phyloP scores from a whole-genome alignment of 2,888 invertebrate species.

The Perithous albicinctus region DNA sequence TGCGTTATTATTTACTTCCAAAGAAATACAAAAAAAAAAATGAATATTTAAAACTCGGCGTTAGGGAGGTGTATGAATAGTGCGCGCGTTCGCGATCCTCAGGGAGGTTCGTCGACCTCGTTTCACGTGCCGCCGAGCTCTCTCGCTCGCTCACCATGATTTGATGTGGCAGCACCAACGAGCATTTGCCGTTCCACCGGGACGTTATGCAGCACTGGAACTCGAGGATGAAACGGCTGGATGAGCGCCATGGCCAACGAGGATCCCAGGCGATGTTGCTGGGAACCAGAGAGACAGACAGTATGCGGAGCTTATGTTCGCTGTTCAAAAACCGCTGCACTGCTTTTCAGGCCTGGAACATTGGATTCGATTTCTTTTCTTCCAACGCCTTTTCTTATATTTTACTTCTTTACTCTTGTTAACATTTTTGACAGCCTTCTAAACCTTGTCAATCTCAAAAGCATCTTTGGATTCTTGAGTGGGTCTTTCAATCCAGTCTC shows the following conservation, averaged over 20 bases:
- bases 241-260: constrained; percentile 23
- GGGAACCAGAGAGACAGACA: constrained; percentile 6
- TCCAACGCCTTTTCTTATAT: neutral
- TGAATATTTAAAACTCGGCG: constrained; percentile 17
- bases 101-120: constrained; percentile 54
- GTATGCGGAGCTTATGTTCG: constrained; percentile 14
- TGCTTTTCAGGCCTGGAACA: constrained; percentile 38
- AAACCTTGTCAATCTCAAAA: neutral
- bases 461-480: too few relatives aligned
- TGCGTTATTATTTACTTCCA: neutral
- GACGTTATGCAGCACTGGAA: constrained; percentile 24
- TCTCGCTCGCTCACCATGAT: constrained; percentile 46
- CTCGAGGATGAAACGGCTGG: constrained; percentile 42
- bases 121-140: constrained; percentile 53
- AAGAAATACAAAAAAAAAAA: constrained; percentile 6
- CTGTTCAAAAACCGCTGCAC: constrained; percentile 40
- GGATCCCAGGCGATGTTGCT: constrained; percentile 13
- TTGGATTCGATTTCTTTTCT: constrained; percentile 1
- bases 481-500: too few relatives aligned
- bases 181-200: constrained; percentile 41
- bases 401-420: constrained; percentile 8
- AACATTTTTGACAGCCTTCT: neutral
- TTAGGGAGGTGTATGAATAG: constrained; percentile 15
- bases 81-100: constrained; percentile 28
- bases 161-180: constrained; percentile 52